A percentile compares a stretch with the other conserved stretches of the same genome.
phyloP scores from a whole-genome alignment of 1,140 invertebrate genomes.

The Mactra quadrangularis region DNA sequence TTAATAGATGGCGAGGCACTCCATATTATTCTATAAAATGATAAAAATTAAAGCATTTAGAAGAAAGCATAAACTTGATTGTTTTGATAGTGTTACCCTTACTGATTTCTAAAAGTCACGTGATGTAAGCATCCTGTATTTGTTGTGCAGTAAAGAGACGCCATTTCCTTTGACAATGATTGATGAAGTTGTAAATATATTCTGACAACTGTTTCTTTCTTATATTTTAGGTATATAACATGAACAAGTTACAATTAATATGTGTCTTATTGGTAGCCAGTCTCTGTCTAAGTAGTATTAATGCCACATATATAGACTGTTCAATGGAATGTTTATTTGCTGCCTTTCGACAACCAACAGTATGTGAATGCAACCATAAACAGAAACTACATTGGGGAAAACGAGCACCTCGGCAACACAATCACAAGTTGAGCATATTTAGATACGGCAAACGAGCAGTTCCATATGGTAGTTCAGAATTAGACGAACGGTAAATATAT shows the following conservation, averaged over 20 bases:
- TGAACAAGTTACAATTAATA: not conserved
- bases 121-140: too few species aligned
- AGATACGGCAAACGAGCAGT: slow-evolving; percentile 49
- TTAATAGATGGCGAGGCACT: too few species aligned
- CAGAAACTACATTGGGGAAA: slow-evolving; percentile 54
- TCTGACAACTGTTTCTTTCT: too few species aligned
- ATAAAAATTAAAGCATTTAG: too few species aligned
- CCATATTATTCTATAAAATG: too few species aligned
- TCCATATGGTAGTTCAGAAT: slow-evolving; percentile 7
- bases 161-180: too few species aligned
- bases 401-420: slow-evolving; percentile 20
- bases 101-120: too few species aligned
- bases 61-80: too few species aligned
- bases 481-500: not conserved
- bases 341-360: slow-evolving; percentile 30
- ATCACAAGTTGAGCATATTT: slow-evolving; percentile 38
- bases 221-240: too few species aligned
- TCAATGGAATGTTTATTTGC: slow-evolving; percentile 61
- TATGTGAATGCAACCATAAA: slow-evolving; percentile 44
- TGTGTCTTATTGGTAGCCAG: slow-evolving; percentile 41
- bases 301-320: slow-evolving; percentile 51
- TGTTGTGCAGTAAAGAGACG: too few species aligned
- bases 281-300: slow-evolving; percentile 23
- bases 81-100: too few species aligned
- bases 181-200: too few species aligned